These are phyloP conservation scores for Agriopis marginaria DNA, from an alignment of 2,888 invertebrate genomes.

Conservation along the genomic window DNA sequence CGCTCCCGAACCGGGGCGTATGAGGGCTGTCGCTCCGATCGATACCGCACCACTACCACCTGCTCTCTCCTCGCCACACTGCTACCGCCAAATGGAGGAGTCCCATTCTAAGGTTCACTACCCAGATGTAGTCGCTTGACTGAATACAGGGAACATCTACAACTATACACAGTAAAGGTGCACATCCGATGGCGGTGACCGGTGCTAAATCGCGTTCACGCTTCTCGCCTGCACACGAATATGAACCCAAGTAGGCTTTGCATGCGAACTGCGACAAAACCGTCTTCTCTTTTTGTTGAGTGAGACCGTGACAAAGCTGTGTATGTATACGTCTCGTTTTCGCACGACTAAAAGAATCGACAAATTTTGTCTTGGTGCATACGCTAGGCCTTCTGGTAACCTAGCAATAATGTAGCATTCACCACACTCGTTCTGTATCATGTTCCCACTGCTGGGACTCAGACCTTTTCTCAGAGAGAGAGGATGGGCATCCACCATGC, in stretches of 20 bases:
- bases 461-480: no score
- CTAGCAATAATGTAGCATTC: neutral
- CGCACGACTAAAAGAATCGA: no score
- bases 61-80: neutral
- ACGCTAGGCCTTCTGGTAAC: neutral
- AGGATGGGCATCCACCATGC: no score
- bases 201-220: neutral
- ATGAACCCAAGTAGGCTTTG: neutral
- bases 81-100: neutral
- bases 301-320: no score
- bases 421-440: no score
- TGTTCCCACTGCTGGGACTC: no score
- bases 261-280: no score
- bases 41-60: neutral
- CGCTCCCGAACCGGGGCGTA: constrained; percentile 94
- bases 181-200: neutral
- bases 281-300: no score
- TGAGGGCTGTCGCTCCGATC: constrained; percentile 67
- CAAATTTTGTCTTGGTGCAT: no score
- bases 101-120: neutral
- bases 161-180: neutral
- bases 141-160: neutral
- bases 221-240: neutral
- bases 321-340: no score
- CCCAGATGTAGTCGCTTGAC: neutral